Percentiles rank a stretch among this genome's conserved stretches.
Conservation (phyloP, 1,140 invertebrate species). For the Coptotermes formosanus region DNA sequence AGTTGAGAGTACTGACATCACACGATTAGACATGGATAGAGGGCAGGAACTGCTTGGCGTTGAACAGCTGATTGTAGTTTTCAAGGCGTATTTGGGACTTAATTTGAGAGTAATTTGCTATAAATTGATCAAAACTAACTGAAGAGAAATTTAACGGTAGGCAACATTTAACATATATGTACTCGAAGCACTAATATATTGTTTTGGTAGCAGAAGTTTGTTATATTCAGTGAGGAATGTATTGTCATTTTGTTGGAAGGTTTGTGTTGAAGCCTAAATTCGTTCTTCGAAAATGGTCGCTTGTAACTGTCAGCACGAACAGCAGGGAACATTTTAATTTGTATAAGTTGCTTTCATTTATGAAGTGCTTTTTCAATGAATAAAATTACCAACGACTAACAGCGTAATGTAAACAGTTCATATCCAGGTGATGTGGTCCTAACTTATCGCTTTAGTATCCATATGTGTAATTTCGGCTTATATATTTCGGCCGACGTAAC, state of each 20-base stretch:
- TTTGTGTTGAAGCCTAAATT: conserved; percentile 8
- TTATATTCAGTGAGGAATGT: neutral
- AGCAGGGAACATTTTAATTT: conserved; percentile 14
- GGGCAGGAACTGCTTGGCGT: conserved; percentile 24
- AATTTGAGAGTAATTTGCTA: neutral
- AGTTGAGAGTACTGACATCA: neutral
- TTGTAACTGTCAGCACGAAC: conserved; percentile 22
- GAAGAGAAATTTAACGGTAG: neutral
- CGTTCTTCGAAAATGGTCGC: conserved; percentile 25
- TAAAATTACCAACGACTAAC: neutral
- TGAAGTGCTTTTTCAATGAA: neutral
- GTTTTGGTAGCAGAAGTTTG: neutral
- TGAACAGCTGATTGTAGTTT: conserved; percentile 34
- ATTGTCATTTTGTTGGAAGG: neutral
- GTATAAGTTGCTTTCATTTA: neutral
- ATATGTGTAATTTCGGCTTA: neutral
- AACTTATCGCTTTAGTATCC: neutral
- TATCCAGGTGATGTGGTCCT: neutral
- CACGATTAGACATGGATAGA: neutral
- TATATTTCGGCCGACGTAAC: neutral
- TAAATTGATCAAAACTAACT: neutral
- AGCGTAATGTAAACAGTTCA: neutral
- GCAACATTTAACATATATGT: neutral
- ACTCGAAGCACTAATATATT: neutral
- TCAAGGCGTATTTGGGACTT: neutral